These are phyloP conservation scores for Diloba caeruleocephala DNA, from an alignment of 2,888 invertebrate species.

Conservation along the genomic window DNA sequence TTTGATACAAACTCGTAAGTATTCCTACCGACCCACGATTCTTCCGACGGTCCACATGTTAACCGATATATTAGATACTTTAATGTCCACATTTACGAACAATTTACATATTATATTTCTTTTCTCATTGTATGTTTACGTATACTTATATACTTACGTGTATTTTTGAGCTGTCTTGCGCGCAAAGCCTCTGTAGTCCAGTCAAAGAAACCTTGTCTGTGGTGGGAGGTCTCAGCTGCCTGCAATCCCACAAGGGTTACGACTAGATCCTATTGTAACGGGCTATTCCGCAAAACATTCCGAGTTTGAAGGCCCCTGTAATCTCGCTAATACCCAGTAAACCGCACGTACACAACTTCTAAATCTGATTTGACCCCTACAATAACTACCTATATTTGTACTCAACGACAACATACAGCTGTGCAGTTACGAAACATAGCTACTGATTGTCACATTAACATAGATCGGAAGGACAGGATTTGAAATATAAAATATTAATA, in stretches of 20 bases:
- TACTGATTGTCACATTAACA: constrained; percentile 19
- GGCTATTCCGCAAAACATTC: constrained; percentile 67
- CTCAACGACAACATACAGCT: constrained; percentile 39
- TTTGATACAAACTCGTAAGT: no score
- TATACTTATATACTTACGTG: no score
- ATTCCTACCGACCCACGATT: no score
- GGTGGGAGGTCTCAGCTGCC: constrained; percentile 64
- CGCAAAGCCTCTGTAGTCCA: constrained; percentile 49
- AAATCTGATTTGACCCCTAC: constrained; percentile 61
- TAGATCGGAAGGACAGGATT: constrained; percentile 15
- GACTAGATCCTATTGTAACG: constrained; percentile 55
- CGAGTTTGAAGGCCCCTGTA: constrained; percentile 63
- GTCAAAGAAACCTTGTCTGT: constrained; percentile 56
- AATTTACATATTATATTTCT: no score
- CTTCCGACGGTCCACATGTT: no score
- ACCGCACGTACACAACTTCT: constrained; percentile 68
- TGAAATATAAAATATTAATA: background rate
- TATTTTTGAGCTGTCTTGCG: constrained; percentile 1
- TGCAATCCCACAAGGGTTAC: constrained; percentile 58
- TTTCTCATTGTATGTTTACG: no score
- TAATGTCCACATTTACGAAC: no score
- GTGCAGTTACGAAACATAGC: constrained; percentile 25
- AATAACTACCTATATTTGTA: constrained; percentile 53
- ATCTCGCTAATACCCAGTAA: constrained; percentile 69
- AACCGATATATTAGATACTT: no score